Base-by-base conservation (phyloP, 2,113 vertebrate species). In the Chitala chitala region DNA sequence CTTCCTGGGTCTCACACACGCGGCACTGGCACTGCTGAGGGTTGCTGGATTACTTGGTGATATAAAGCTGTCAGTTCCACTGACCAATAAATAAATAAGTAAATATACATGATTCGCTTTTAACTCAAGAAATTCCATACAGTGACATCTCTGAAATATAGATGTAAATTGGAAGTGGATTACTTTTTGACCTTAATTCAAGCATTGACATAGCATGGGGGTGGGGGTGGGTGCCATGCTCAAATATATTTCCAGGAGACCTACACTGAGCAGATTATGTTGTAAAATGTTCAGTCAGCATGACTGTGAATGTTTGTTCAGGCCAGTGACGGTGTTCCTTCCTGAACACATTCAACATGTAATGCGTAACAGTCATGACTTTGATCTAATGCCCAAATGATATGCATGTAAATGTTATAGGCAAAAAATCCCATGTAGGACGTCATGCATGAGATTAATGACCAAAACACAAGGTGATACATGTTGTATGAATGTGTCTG, bases 41-140 rank as follows among this genome's bases (percentile, higher is more conserved):
- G 91, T 89, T 90, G 85, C 92, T 92, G 95, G 94, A 98, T 98
- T 98, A 95, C 94, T 98, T 95, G 92, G 90, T 94, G 94, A 95
- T 94, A 98, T 98, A 98, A 98, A 98, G 93, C 95, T 98, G 96
- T 97, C 95, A 93, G 92, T 94, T 92, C 91, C 91, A 92, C 90
- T 87, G 91, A 92, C 89, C 91, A n/a, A n/a, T n/a, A 92, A 93
- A 95, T 97, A 95, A 73, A 98, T 94, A 96, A 95, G n/a, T n/a
- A n/a, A n/a, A n/a, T n/a, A n/a, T n/a, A n/a, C n/a, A 94, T 91
- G 93, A 89, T 90, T 89, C 87, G 89, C 86, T 89, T 92, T 87
- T 91, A 88, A 90, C 92, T 90, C 91, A 90, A 84, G 90, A 90
- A 86, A 89, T 89, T 89, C 86, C 88, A 85, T 89, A 84, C 89